Base-by-base conservation (phyloP, 2,888 invertebrate species). In the Lithosia quadra region DNA sequence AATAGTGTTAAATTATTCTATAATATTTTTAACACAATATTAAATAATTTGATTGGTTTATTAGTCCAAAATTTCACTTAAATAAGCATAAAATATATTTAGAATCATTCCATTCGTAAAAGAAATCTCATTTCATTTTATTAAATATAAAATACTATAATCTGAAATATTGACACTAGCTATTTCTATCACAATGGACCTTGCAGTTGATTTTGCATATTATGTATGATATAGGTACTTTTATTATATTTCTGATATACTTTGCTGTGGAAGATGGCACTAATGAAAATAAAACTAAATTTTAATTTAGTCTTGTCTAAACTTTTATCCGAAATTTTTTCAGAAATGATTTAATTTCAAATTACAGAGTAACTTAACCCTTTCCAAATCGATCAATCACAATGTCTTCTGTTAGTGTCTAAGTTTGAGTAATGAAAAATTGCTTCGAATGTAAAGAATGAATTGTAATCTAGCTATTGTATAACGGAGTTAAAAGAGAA, bases 161-260 rank as follows among this genome's bases (percentile, higher is more conserved):
- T 71, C 65, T 75, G 79, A 71, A 68, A 66, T 85, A 86, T 93
- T 93, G 94, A 93, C 93, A 93, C 94, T 91, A 92, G 84, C 90
- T 93, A 90, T 87, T 73, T 85, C 91, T 92, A 93, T 93, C 93
- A 93, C 93, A 92, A 87, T 87, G 82, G 87, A 92, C 88, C 88
- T 91, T 90, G 90, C 88, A 84, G 84, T 83, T 78, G 72, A 81
- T 66, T 75, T 75, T 13, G 39, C 67, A 73, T 77, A 78, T 70
- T 78, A n/a, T 80, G 34, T 73, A 67, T 59, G 59, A 70, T 74
- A n/a, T 49, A 21, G 2, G n/a, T 62, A 68, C 43, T 66, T 73
- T 76, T 66, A 71, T 57, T 43, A 64, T 68, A 70, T 65, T 71
- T 60, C 77, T 18, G 18, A 36, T 0, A 36, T 36, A 73, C 68